Evolutionary conservation across 2,797 vertebrate genomes (phyloP).

Genomic region (Alexandromys oeconomus): DNA sequence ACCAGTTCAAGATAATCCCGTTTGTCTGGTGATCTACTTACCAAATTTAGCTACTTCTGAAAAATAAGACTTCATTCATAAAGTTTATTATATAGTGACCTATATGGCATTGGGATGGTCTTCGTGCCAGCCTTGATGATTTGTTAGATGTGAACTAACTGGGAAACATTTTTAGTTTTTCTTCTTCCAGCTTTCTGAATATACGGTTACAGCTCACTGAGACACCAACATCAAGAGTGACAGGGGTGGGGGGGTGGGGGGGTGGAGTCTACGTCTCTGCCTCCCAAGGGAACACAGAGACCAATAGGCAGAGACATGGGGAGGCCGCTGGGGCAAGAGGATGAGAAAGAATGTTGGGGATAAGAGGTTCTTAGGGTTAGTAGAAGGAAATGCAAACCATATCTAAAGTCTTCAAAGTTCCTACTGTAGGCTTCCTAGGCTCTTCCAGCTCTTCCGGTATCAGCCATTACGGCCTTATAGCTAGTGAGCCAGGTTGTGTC

Average conservation of each 20-base stretch:
- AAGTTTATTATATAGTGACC: not conserved
- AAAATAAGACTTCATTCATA: not conserved
- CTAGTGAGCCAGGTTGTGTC: not conserved
- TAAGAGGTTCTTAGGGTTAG: not conserved
- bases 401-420: not conserved
- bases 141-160: not conserved
- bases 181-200: not conserved
- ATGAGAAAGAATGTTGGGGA: too few relatives aligned
- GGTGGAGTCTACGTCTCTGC: not conserved
- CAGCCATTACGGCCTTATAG: not conserved
- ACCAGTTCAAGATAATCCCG: constrained; percentile 12
- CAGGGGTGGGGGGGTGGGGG: too few relatives aligned
- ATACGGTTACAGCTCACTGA: not conserved
- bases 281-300: not conserved
- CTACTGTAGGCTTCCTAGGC: not conserved
- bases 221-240: too few relatives aligned
- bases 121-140: not conserved
- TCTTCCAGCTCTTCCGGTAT: not conserved
- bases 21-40: not conserved
- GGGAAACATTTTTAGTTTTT: not conserved
- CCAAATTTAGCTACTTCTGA: constrained; percentile 13
- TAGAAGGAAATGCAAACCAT: not conserved
- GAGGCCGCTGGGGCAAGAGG: not conserved
- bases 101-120: not conserved
- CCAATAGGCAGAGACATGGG: not conserved